Evolutionary conservation across 2,888 invertebrate species (phyloP).

Genomic region (Orchesella flavescens): DNA sequence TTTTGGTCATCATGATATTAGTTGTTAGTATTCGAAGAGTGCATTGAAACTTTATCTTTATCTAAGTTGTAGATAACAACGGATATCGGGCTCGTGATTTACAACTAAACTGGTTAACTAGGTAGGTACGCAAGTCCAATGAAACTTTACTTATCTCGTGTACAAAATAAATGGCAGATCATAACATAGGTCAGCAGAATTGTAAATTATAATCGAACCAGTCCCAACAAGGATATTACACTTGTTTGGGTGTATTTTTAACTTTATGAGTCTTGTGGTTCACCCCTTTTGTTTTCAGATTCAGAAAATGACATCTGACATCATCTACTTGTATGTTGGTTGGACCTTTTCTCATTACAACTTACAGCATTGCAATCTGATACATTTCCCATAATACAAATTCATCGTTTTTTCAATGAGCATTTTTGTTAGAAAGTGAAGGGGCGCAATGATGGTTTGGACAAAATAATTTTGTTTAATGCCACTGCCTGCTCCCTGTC

Average conservation of each 20-base stretch:
- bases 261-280: neutral
- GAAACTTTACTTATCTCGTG: too few relatives aligned
- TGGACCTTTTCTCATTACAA: conserved; percentile 6
- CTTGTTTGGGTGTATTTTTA: too few relatives aligned
- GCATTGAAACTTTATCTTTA: too few relatives aligned
- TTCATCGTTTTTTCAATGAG: neutral
- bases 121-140: too few relatives aligned
- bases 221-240: neutral
- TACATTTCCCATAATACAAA: conserved; percentile 28
- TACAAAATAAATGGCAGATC: too few relatives aligned
- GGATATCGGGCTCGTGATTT: too few relatives aligned
- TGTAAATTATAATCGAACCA: conserved; percentile 11
- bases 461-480: conserved; percentile 5
- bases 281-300: neutral
- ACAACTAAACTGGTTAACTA: too few relatives aligned
- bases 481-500: neutral
- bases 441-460: neutral
- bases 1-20: too few relatives aligned
- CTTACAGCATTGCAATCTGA: conserved; percentile 27
- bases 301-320: neutral
- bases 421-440: neutral
- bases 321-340: neutral
- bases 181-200: conserved; percentile 19
- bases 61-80: too few relatives aligned
- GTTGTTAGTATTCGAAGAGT: too few relatives aligned